phyloP scores from a whole-genome alignment of 2,888 invertebrate genomes.

The Cotesia congregata region DNA sequence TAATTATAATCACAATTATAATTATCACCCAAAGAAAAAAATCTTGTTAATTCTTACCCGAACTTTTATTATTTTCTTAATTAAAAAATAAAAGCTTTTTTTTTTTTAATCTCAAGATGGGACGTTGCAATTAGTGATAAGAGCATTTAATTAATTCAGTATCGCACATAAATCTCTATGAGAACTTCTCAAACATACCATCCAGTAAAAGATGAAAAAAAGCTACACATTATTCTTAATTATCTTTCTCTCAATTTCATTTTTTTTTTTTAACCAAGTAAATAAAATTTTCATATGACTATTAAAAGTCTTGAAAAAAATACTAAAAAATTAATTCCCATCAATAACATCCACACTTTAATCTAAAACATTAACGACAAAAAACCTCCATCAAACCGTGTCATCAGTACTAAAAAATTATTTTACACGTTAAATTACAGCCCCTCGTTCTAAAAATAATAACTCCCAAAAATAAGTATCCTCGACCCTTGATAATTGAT shows the following conservation, averaged over 20 bases:
- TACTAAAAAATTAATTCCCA: no score
- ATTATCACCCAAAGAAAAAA: background rate
- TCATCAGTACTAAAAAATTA: background rate
- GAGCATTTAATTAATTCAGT: constrained; percentile 1
- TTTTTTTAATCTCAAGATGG: background rate
- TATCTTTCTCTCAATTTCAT: background rate
- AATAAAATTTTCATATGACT: background rate
- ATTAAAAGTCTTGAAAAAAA: background rate
- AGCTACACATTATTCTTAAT: background rate
- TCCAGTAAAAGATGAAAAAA: background rate
- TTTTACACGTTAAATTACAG: background rate
- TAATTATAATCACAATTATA: no score
- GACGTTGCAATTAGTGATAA: background rate
- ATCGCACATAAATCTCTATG: constrained; percentile 1
- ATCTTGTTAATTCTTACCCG: background rate
- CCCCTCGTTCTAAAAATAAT: no score
- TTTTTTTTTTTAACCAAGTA: background rate
- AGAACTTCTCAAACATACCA: background rate
- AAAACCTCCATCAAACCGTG: background rate
- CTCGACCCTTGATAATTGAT: no score
- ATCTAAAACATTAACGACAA: background rate
- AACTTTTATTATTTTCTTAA: background rate
- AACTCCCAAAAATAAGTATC: no score
- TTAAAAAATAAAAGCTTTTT: background rate
- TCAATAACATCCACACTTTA: background rate